Conservation (phyloP, 2,113 vertebrate species). For the Sinocyclocheilus maitianheensis region DNA sequence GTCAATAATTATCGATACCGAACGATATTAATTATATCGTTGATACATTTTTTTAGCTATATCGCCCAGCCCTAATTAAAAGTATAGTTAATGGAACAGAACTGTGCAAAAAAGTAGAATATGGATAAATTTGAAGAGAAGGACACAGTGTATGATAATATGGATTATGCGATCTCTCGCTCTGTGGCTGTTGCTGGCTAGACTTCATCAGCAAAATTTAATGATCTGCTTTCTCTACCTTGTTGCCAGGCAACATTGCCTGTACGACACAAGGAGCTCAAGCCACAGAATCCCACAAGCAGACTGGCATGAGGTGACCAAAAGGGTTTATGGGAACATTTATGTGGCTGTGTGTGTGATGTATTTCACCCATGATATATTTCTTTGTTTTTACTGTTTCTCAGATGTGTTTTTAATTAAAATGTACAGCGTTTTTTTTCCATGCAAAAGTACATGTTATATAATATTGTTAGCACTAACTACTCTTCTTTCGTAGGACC, state of each 20-base stretch:
- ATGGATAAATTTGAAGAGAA: not conserved
- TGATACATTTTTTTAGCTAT: too few relatives aligned
- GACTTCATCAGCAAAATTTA: conserved; percentile 67
- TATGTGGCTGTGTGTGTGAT: not conserved
- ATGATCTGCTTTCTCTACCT: conserved; percentile 70
- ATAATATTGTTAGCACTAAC: not conserved
- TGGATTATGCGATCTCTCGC: not conserved
- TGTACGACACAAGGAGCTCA: conserved; percentile 56
- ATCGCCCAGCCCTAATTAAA: not conserved
- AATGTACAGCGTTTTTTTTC: not conserved
- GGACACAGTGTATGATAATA: not conserved
- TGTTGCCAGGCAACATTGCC: conserved; percentile 78
- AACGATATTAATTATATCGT: too few relatives aligned
- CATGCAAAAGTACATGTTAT: not conserved
- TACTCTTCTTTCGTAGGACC: not conserved
- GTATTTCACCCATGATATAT: not conserved
- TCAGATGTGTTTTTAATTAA: not conserved
- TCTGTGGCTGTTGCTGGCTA: conserved; percentile 21
- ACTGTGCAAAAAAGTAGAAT: not conserved
- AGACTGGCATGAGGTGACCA: conserved; percentile 34
- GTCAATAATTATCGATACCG: too few relatives aligned
- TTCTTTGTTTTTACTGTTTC: not conserved
- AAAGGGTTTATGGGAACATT: not conserved
- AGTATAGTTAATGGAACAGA: not conserved
- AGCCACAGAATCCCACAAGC: conserved; percentile 65